A percentile compares a stretch with the other conserved stretches of the same genome.
Evolutionary conservation across 2,113 vertebrate species (phyloP).

Genomic region (Notarius quadriscutis): DNA sequence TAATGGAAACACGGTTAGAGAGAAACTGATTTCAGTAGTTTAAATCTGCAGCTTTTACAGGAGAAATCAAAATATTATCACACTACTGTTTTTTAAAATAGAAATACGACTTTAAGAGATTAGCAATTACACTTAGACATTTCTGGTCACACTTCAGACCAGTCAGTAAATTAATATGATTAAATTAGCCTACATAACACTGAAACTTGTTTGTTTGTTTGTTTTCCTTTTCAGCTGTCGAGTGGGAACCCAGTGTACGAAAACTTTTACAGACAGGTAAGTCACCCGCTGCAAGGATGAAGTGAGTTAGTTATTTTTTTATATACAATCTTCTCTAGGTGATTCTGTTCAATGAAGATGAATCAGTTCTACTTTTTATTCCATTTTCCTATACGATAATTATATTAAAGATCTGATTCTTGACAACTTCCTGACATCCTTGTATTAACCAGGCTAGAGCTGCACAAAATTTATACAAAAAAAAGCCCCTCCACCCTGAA

Average conservation of each 20-base stretch:
- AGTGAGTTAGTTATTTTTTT: not conserved
- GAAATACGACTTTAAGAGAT: not conserved
- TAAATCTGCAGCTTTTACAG: not conserved
- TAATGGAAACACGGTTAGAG: too few relatives aligned
- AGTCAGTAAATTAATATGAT: not conserved
- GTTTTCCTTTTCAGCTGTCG: constrained; percentile 76
- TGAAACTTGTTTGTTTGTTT: not conserved
- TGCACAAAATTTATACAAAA: not conserved
- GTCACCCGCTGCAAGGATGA: constrained; percentile 19
- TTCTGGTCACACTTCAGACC: not conserved
- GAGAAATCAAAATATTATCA: not conserved
- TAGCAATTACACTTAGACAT: not conserved
- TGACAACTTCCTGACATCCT: not conserved
- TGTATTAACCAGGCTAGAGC: not conserved
- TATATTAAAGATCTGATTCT: not conserved
- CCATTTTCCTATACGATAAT: not conserved
- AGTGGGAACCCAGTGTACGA: constrained; percentile 90
- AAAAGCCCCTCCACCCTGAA: not conserved
- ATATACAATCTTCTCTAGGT: not conserved
- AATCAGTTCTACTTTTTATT: not conserved
- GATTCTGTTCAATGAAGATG: not conserved
- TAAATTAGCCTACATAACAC: not conserved
- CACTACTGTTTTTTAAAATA: not conserved
- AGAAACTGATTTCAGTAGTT: too few relatives aligned
- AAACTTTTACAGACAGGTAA: constrained; percentile 92